phyloP scores from a whole-genome alignment of 2,888 invertebrate genomes.

The Prostheceraeus crozeri region DNA sequence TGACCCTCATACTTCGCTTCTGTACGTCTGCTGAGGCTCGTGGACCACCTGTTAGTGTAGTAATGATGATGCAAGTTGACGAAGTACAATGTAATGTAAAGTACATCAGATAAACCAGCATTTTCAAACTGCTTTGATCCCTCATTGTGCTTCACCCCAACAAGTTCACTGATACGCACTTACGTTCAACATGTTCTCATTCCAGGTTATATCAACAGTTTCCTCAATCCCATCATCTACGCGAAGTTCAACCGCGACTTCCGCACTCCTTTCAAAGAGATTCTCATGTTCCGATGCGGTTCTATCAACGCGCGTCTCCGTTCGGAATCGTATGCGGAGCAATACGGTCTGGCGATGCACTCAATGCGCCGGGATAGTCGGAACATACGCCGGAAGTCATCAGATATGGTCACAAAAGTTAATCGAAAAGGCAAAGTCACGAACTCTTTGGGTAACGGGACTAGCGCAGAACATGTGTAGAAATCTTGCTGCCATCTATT shows the following conservation, averaged over 20 bases:
- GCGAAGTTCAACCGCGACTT: slow-evolving; percentile 89
- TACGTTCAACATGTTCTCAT: too few species aligned
- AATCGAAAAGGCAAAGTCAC: not conserved
- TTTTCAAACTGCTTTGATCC: too few species aligned
- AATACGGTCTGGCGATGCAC: slow-evolving; percentile 47
- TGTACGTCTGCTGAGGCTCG: too few species aligned
- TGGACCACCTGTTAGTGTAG: too few species aligned
- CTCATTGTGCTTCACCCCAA: too few species aligned
- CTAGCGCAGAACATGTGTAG: too few species aligned
- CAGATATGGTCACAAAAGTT: slow-evolving; percentile 10
- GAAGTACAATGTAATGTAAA: too few species aligned
- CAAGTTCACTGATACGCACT: too few species aligned
- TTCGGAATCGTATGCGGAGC: slow-evolving; percentile 53
- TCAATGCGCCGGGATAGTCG: not conserved
- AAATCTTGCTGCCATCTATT: too few species aligned
- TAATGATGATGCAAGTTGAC: too few species aligned
- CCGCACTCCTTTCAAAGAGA: slow-evolving; percentile 87
- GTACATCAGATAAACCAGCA: too few species aligned
- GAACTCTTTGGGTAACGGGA: slow-evolving; percentile 20
- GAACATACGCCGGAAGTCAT: not conserved
- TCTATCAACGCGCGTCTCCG: slow-evolving; percentile 54
- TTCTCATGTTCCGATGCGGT: slow-evolving; percentile 64
- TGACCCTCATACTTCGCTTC: too few species aligned
- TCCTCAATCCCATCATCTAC: slow-evolving; percentile 90
- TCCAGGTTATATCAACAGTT: slow-evolving; percentile 79